Conservation (phyloP, 2,113 vertebrate species). For the Xiphophorus maculatus region DNA sequence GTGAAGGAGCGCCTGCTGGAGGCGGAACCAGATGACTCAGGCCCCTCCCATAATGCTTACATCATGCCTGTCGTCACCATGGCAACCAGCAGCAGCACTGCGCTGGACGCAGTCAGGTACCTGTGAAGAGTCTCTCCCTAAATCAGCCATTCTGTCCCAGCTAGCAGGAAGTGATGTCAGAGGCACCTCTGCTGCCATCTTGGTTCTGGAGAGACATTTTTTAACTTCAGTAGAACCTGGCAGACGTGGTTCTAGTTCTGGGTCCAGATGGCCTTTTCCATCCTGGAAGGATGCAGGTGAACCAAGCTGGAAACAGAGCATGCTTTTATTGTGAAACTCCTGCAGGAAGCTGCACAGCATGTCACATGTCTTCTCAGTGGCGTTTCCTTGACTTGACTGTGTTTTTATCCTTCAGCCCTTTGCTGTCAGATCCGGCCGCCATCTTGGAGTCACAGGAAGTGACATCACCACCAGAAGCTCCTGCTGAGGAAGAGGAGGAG, state of each 20-base stretch:
- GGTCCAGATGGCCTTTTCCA: neutral
- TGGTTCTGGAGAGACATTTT: neutral
- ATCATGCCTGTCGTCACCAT: conserved; percentile 81
- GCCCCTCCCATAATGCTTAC: conserved; percentile 79
- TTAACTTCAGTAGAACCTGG: neutral
- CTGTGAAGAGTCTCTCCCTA: too few species aligned
- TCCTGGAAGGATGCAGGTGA: neutral
- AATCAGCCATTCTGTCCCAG: too few species aligned
- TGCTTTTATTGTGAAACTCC: too few species aligned
- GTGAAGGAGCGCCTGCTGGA: conserved; percentile 1
- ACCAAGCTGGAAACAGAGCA: neutral
- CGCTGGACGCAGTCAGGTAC: conserved; percentile 66
- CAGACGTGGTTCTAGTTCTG: neutral
- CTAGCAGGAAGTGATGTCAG: too few species aligned
- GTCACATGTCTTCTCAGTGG: neutral
- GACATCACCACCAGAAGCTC: conserved; percentile 31
- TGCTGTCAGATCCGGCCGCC: neutral
- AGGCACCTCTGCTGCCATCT: neutral
- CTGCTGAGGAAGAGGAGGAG: conserved; percentile 27
- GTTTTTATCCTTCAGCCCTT: conserved; percentile 42
- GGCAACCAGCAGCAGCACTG: conserved; percentile 36
- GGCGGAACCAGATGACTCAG: conserved; percentile 63
- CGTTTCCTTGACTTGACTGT: neutral
- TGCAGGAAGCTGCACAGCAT: neutral
- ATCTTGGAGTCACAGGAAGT: conserved; percentile 32